Conservation (phyloP, 2,113 vertebrate species). For the Phyllostomus hastatus region DNA sequence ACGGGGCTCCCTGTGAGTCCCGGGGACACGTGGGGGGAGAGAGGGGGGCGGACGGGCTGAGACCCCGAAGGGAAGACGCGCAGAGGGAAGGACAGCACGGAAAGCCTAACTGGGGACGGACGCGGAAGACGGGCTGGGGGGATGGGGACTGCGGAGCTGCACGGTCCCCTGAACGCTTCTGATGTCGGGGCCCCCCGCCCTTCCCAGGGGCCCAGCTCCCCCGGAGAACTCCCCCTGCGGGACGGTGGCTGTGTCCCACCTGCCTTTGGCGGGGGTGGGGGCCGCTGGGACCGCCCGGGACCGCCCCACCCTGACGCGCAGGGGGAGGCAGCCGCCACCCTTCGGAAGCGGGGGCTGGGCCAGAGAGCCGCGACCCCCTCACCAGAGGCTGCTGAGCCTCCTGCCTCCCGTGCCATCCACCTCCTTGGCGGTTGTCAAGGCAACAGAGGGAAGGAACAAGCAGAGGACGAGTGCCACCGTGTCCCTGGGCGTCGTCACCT, state of each 20-base stretch:
- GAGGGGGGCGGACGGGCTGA: no score
- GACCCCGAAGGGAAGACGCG: no score
- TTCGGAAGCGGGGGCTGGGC: neutral
- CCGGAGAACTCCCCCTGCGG: slow-evolving; percentile 1
- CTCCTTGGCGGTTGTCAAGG: slow-evolving; percentile 34
- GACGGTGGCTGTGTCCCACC: neutral
- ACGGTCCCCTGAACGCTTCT: no score
- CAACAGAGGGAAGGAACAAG: slow-evolving; percentile 32
- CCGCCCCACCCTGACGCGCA: neutral
- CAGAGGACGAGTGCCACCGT: neutral
- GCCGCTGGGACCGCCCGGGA: neutral
- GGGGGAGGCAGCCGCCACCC: neutral
- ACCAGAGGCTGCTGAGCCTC: neutral
- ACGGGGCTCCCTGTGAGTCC: no score
- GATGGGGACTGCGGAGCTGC: no score
- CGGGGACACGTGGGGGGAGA: no score
- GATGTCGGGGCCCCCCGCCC: no score
- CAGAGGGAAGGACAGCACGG: no score
- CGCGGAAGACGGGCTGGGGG: no score
- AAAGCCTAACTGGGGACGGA: no score
- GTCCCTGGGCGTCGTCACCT: neutral
- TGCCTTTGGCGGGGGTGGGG: neutral
- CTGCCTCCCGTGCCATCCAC: neutral
- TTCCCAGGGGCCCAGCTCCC: neutral
- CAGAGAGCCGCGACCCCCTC: neutral